Evolutionary conservation across 2,888 invertebrate species (phyloP).

Genomic region (Agriopis aurantiaria): DNA sequence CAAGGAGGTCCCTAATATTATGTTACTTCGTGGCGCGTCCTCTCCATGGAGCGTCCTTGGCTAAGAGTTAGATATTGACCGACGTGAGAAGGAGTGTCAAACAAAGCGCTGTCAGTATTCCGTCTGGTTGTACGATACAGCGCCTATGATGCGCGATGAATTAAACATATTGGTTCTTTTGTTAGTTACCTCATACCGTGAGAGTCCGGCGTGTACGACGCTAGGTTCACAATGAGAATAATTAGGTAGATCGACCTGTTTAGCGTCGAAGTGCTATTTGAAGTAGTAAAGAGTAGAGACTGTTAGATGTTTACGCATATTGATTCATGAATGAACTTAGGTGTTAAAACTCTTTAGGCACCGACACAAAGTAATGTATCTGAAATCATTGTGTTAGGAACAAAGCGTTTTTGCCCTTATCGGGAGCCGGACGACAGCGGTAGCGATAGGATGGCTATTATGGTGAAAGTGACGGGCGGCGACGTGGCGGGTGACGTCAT

Average conservation of each 20-base stretch:
- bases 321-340: not conserved
- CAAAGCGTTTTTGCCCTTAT: too few species aligned
- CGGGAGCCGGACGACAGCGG: too few species aligned
- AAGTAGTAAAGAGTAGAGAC: not conserved
- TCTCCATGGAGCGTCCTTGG: too few species aligned
- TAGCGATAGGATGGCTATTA: too few species aligned
- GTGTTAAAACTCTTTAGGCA: too few species aligned
- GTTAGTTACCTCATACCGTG: conserved; percentile 50
- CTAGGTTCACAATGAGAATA: conserved; percentile 40
- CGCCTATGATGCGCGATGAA: conserved; percentile 63
- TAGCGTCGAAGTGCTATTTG: conserved; percentile 12
- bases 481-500: too few species aligned
- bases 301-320: not conserved
- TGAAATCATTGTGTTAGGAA: too few species aligned
- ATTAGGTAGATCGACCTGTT: conserved; percentile 39
- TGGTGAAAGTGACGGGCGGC: too few species aligned
- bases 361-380: too few species aligned
- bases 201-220: conserved; percentile 36
- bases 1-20: too few species aligned
- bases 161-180: conserved; percentile 64
- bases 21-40: too few species aligned
- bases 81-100: conserved; percentile 20
- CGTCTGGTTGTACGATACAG: conserved; percentile 42
- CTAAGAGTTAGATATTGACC: not conserved
- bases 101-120: conserved; percentile 64